Conservation (phyloP, 2,797 vertebrate genomes). For the Molothrus aeneus region DNA sequence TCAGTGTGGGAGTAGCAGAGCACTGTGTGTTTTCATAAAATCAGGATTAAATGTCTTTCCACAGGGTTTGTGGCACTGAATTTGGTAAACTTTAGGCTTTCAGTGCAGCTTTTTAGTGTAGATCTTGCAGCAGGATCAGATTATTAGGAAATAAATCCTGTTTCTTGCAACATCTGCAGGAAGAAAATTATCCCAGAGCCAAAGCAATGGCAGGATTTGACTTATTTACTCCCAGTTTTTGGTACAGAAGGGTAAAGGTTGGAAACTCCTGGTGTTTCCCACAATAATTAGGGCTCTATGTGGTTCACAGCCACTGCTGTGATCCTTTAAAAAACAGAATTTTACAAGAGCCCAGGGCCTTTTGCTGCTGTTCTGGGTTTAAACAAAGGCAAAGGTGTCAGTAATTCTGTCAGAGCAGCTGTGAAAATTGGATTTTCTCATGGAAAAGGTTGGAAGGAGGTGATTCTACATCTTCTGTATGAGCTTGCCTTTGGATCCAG, state of each 20-base stretch:
- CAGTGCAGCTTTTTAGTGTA: background rate
- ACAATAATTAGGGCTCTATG: background rate
- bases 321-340: background rate
- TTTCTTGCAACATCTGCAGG: background rate
- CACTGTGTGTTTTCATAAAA: background rate
- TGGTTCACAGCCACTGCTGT: background rate
- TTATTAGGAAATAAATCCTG: background rate
- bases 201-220: background rate
- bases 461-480: background rate
- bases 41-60: background rate
- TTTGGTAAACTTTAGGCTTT: background rate
- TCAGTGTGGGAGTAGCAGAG: background rate
- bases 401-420: background rate
- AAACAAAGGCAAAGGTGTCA: background rate
- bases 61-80: rapidly evolving
- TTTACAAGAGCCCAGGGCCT: background rate
- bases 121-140: background rate
- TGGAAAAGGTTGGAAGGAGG: background rate
- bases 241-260: background rate
- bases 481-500: rapidly evolving
- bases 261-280: background rate
- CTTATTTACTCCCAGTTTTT: background rate
- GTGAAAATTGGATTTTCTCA: background rate
- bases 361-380: background rate
- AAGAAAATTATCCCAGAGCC: background rate